Evolutionary conservation across 2,797 vertebrate genomes (phyloP).

Genomic region (Rousettus madagascariensis): DNA sequence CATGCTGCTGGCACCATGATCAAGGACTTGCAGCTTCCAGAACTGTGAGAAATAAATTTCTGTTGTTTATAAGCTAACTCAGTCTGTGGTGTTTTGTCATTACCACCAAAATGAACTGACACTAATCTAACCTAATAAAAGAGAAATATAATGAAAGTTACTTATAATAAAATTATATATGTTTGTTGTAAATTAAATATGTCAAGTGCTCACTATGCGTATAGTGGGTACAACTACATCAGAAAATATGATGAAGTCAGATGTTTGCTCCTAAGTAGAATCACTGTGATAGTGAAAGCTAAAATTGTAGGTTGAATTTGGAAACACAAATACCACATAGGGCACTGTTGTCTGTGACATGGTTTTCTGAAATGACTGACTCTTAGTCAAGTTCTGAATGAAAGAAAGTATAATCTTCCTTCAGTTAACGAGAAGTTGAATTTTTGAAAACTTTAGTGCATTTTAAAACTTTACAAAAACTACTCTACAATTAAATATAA

Average conservation of each 20-base stretch:
- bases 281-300: neutral
- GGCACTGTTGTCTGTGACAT: neutral
- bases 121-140: neutral
- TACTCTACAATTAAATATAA: neutral
- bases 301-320: neutral
- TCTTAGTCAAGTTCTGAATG: neutral
- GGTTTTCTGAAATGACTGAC: neutral
- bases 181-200: neutral
- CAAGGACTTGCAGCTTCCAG: neutral
- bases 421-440: neutral
- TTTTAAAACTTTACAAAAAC: neutral
- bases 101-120: neutral
- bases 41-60: neutral
- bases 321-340: neutral
- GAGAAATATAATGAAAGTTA: constrained; percentile 19
- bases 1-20: neutral
- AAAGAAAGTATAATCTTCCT: neutral
- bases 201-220: neutral
- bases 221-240: neutral
- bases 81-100: neutral
- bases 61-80: neutral
- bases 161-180: neutral
- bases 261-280: neutral
- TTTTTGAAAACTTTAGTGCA: neutral
- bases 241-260: neutral